A percentile compares a stretch with the other conserved stretches of the same genome.
Evolutionary conservation across 53 echinoderm and acorn worm genomes (phyloP).

Genomic region (Henricia sp.): DNA sequence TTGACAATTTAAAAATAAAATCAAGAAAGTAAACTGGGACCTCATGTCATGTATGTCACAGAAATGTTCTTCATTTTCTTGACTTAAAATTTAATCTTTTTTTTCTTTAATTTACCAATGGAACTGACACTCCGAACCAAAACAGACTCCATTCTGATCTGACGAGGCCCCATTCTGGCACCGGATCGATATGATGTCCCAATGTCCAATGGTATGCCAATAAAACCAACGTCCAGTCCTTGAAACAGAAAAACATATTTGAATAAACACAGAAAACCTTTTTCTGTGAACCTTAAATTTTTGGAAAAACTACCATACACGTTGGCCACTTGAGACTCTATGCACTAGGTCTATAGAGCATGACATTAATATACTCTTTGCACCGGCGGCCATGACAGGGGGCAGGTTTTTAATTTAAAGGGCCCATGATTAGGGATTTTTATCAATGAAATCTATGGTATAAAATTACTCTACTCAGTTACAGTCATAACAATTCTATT

Average conservation of each 20-base stretch:
- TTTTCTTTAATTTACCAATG: conserved; percentile 46
- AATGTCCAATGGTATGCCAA: conserved; percentile 81
- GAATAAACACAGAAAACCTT: too few relatives aligned
- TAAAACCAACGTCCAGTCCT: conserved; percentile 93
- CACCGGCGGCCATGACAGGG: not conserved
- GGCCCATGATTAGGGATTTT: too few relatives aligned
- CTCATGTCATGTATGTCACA: not conserved
- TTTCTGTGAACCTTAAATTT: too few relatives aligned
- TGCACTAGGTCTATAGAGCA: too few relatives aligned
- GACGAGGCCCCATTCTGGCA: conserved; percentile 75
- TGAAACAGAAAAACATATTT: not conserved
- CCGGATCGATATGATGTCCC: conserved; percentile 35
- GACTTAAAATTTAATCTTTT: not conserved
- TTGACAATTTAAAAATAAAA: not conserved
- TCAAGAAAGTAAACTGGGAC: not conserved
- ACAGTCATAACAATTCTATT: too few relatives aligned
- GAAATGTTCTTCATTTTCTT: not conserved
- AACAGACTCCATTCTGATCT: conserved; percentile 84
- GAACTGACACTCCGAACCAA: conserved; percentile 71
- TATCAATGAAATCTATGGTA: too few relatives aligned
- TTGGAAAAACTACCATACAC: too few relatives aligned
- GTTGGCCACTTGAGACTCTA: too few relatives aligned
- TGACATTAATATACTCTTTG: not conserved
- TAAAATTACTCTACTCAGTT: too few relatives aligned
- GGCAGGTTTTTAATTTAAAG: too few relatives aligned